phyloP scores from a whole-genome alignment of 2,888 invertebrate genomes.

The Pollenia angustigena region DNA sequence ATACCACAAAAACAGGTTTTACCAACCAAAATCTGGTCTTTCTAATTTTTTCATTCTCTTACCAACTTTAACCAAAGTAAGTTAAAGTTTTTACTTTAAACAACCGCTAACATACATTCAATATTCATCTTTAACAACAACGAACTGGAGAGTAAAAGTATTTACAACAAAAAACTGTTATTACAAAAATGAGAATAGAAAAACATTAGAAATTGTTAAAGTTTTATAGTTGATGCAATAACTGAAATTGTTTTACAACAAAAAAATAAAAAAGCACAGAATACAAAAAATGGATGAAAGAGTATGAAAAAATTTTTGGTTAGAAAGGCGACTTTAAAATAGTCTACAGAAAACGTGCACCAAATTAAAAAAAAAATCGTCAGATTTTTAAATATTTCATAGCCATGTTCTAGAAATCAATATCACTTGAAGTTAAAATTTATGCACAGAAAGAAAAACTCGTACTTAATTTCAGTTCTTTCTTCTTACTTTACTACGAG shows the following conservation, averaged over 20 bases:
- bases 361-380: too few relatives aligned
- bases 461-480: too few relatives aligned
- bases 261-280: not conserved
- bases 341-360: not conserved
- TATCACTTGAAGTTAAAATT: too few relatives aligned
- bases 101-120: constrained; percentile 68
- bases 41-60: not conserved
- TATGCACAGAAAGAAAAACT: too few relatives aligned
- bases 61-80: constrained; percentile 33
- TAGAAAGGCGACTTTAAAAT: not conserved
- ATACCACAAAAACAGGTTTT: not conserved
- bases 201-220: constrained; percentile 60
- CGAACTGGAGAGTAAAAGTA: not conserved
- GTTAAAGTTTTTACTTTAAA: constrained; percentile 58
- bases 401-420: too few relatives aligned
- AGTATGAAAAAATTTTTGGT: not conserved
- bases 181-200: constrained; percentile 16
- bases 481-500: too few relatives aligned
- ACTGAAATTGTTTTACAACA: constrained; percentile 52
- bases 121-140: constrained; percentile 56
- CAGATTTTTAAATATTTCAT: too few relatives aligned
- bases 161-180: not conserved
- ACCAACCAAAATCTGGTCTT: constrained; percentile 23
- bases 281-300: not conserved
- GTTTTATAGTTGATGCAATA: constrained; percentile 50